Base-by-base conservation (phyloP, 2,888 invertebrate species). In the Aphrophora alni region DNA sequence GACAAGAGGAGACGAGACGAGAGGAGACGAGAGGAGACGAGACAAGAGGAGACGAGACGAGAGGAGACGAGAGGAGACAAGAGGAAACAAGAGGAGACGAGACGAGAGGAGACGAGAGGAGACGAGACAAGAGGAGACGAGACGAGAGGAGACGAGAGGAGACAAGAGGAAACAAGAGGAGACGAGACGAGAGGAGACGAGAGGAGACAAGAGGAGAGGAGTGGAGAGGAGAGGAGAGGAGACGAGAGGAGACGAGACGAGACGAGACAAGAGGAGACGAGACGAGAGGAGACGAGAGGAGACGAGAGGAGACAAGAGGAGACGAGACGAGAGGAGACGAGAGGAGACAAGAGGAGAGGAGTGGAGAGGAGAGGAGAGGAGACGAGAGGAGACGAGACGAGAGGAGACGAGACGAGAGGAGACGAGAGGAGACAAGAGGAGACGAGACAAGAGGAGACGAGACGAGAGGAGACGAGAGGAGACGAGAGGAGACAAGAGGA, bases 231-330 rank as follows among this genome's bases (percentile, higher is more conserved):
- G 38, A 59, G 75, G 75, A 38, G 80, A 79, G 81, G 59, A 33
- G 71, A 78, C 80, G 28, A 78, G 75, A 80, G 80, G 80, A 75
- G 75, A 71, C 71, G 78, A 82, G 80, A 38, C 69, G 44, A 70
- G 51, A 80, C 44, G 25, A 72, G 81, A 78, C 81, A 21, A 74
- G 76, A 69, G 75, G 77, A 82, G 76, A 77, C 74, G 77, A 44
- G 76, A 80, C 75, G 80, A 25, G 44, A 44, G 44, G 44, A 44
- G 44, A 44, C 12, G 44, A 44, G 44, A 44, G 44, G 44, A 44
- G 44, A 44, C 12, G 44, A 44, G 44, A 44, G 44, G 44, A 44
- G 44, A 44, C 12, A 17, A 44, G 44, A 44, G 44, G 44, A 44
- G 44, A 44, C 12, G 44, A 44, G 44, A 44, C 12, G 44, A 44